These are phyloP conservation scores for Cyphomyrus discorhynchus DNA, from an alignment of 2,113 vertebrate genomes.

Conservation along the genomic window DNA sequence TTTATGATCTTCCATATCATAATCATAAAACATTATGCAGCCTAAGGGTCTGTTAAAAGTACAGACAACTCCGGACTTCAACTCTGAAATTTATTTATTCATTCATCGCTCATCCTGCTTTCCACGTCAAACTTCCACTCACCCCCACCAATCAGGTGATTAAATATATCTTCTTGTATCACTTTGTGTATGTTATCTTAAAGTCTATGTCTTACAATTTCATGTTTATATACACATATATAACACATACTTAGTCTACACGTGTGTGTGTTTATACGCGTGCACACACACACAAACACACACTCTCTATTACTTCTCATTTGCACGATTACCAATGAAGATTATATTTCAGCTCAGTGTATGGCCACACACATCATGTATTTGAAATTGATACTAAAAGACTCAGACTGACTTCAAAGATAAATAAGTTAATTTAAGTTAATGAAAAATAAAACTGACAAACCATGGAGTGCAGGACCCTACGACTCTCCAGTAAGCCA, in stretches of 20 bases:
- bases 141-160: not conserved
- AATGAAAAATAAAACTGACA: not conserved
- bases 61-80: not conserved
- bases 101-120: not conserved
- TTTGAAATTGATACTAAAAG: not conserved
- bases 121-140: not conserved
- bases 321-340: not conserved
- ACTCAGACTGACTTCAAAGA: not conserved
- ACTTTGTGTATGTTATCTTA: not conserved
- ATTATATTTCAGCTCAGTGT: not conserved
- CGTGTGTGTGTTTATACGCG: not conserved
- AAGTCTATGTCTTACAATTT: not conserved
- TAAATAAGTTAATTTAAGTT: not conserved
- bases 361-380: not conserved
- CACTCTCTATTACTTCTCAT: not conserved
- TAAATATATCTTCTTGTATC: not conserved
- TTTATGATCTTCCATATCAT: not conserved
- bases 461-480: not conserved
- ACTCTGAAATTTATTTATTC: not conserved
- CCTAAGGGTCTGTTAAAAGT: not conserved
- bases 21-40: not conserved
- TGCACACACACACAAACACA: not conserved
- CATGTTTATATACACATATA: not conserved
- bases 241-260: too few species aligned
- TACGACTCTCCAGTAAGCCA: not conserved